phyloP scores from a whole-genome alignment of 2,888 invertebrate genomes.

The Pristionchus mayeri region DNA sequence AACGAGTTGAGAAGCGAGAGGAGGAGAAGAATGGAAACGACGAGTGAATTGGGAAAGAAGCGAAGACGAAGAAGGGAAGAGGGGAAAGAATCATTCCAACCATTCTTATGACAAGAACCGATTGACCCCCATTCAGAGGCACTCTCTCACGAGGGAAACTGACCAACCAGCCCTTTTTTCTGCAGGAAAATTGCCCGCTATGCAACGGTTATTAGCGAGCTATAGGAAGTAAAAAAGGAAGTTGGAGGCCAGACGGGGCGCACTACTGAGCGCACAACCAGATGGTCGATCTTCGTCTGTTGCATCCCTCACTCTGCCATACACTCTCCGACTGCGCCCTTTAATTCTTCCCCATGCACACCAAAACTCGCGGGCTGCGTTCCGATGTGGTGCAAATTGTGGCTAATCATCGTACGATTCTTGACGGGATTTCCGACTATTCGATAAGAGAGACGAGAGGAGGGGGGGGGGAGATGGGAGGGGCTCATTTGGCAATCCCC shows the following conservation, averaged over 20 bases:
- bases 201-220: too few species aligned
- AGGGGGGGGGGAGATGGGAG: conserved; percentile 24
- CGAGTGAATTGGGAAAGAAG: background rate
- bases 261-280: too few species aligned
- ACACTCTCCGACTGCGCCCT: too few species aligned
- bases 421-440: conserved; percentile 29
- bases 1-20: conserved; percentile 28
- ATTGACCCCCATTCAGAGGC: conserved; percentile 3
- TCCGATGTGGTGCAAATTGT: conserved; percentile 15
- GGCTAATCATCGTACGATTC: conserved; percentile 34
- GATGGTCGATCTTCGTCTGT: too few species aligned
- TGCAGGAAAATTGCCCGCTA: too few species aligned
- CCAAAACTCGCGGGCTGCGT: background rate
- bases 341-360: too few species aligned
- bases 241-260: too few species aligned
- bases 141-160: background rate
- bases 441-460: conserved; percentile 8
- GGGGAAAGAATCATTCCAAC: conserved; percentile 27
- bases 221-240: too few species aligned
- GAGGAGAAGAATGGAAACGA: background rate
- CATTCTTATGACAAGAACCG: conserved; percentile 25
- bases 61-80: background rate
- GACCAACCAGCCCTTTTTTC: too few species aligned
- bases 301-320: too few species aligned
- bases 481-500: background rate